Evolutionary conservation across 1,140 invertebrate genomes (phyloP), one percentile per base, ranked within the genome.

Genomic region (Leptopilina clavipes): DNA sequence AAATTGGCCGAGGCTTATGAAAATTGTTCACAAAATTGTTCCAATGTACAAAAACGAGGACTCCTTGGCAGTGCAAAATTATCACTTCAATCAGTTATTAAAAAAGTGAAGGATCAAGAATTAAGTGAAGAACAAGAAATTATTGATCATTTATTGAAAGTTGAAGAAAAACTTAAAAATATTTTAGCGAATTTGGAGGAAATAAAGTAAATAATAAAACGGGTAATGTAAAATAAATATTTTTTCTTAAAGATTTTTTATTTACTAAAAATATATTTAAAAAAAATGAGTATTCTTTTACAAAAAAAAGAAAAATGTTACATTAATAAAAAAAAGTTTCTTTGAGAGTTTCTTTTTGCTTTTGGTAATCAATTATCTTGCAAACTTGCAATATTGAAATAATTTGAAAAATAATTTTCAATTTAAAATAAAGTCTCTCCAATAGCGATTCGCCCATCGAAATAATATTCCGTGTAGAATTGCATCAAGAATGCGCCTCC

Each of bases 1-100:
- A 83, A 88, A 71, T 83, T 92, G 6, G 87, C 90, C 18, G 85
- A 92, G 76, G 82, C 85, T 1, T 89, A 90, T 73, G 78, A 89
- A 71, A 81, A 78, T 3, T 90, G 88, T 37, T 72, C 84, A 0
- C 77, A 83, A 2, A 82, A 89, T 10, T 84, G 84, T 59, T 54
- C 77, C 14, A 73, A 81, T 71, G 84, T 82, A 7, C 87, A 91
- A 19, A 91, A 89, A 37, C 81, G 89, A 84, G 87, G 90, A 6
- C 85, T 92, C 54, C 82, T 94, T 3, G 93, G 92, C 1, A 94
- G 93, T 3, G 93, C 92, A 0, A 91, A 93, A 59, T 81, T 94
- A 7, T 92, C 92, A 0, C 89, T 91, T 9, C 93, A 94, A 71
- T 91, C 90, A 12, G 90, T 92, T 17, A 79, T 93, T 44, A 88